Percentiles rank a stretch among this genome's conserved stretches.
These are phyloP conservation scores for Agonum fuliginosum DNA, from an alignment of 2,888 invertebrate species.

Conservation along the genomic window DNA sequence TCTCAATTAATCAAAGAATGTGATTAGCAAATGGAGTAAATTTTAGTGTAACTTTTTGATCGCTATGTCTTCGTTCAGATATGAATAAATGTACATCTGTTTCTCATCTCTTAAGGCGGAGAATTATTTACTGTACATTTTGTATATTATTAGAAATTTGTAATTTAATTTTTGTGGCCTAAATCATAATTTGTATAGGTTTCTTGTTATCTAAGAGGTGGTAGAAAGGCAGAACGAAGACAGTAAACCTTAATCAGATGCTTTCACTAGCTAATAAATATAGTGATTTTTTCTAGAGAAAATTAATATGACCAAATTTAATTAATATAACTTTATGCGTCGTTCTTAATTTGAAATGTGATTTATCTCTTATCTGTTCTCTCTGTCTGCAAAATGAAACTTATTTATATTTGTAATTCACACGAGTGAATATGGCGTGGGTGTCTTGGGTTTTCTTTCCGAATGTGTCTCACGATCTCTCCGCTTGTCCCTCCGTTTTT, in stretches of 20 bases:
- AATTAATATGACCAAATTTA: slow-evolving; percentile 59
- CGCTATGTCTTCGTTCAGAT: slow-evolving; percentile 55
- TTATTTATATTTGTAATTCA: slow-evolving; percentile 53
- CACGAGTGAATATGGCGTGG: slow-evolving; percentile 44
- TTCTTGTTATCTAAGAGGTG: slow-evolving; percentile 58
- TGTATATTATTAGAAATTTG: slow-evolving; percentile 58
- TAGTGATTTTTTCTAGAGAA: slow-evolving; percentile 56
- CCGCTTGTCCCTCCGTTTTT: slow-evolving; percentile 57
- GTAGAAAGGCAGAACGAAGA: slow-evolving; percentile 53
- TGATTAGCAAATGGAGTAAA: slow-evolving; percentile 47
- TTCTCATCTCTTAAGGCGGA: slow-evolving; percentile 42
- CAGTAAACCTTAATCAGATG: slow-evolving; percentile 51
- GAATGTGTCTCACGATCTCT: slow-evolving; percentile 52
- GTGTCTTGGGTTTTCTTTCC: slow-evolving; percentile 53
- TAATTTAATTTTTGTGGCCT: slow-evolving; percentile 56
- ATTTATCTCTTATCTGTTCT: slow-evolving; percentile 39
- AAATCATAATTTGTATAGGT: slow-evolving; percentile 58
- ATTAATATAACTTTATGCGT: slow-evolving; percentile 47
- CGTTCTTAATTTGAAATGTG: slow-evolving; percentile 40
- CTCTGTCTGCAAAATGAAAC: slow-evolving; percentile 46
- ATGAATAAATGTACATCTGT: slow-evolving; percentile 57
- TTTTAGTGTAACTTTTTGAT: slow-evolving; percentile 48
- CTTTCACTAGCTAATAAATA: slow-evolving; percentile 58
- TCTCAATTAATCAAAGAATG: slow-evolving; percentile 83
- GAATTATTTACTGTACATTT: slow-evolving; percentile 55